phyloP scores from a whole-genome alignment of 1,140 invertebrate genomes.

The Pararge aegeria region DNA sequence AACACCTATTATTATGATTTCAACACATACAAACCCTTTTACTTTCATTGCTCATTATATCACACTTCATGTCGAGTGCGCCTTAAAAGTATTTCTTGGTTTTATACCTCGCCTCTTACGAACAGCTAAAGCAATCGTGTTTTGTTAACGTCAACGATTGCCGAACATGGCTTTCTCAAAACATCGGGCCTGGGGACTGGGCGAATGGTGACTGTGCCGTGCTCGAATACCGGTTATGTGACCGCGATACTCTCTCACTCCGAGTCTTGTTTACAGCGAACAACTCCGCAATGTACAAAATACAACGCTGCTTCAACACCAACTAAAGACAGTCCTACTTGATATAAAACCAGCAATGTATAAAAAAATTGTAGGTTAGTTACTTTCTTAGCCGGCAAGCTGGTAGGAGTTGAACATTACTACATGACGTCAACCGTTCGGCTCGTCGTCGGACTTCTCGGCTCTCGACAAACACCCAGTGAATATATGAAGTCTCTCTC shows the following conservation, averaged over 20 bases:
- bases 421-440: constrained; percentile 74
- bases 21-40: constrained; percentile 28
- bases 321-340: neutral
- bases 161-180: constrained; percentile 74
- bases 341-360: constrained; percentile 36
- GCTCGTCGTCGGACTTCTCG: constrained; percentile 71
- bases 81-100: constrained; percentile 42
- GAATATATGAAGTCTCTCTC: constrained; percentile 59
- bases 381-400: constrained; percentile 12
- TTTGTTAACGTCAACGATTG: constrained; percentile 67
- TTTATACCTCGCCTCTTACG: constrained; percentile 40
- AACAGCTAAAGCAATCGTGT: constrained; percentile 60
- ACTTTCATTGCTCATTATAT: constrained; percentile 34
- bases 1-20: constrained; percentile 20
- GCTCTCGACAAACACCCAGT: constrained; percentile 67
- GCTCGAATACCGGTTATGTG: constrained; percentile 76
- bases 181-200: constrained; percentile 58
- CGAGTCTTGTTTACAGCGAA: constrained; percentile 32
- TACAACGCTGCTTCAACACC: constrained; percentile 19
- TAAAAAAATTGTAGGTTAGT: neutral
- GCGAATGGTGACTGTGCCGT: constrained; percentile 60
- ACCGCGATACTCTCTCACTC: constrained; percentile 68
- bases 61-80: constrained; percentile 17
- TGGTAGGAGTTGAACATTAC: constrained; percentile 64
- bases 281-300: constrained; percentile 16